Conservation (phyloP, 2,113 vertebrate species). For the Lynx canadensis region DNA sequence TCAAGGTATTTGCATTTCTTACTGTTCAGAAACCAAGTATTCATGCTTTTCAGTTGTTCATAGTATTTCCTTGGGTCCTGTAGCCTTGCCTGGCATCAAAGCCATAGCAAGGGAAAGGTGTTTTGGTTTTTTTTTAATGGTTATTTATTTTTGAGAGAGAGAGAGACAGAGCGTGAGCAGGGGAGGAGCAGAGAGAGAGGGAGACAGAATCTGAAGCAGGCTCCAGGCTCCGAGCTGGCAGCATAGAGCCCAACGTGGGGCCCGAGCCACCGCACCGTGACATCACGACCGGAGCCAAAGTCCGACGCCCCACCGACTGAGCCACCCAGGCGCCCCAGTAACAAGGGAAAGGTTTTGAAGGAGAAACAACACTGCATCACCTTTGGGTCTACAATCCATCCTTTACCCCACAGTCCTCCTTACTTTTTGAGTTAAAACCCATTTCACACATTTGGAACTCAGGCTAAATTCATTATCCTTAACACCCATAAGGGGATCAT, state of each 20-base stretch:
- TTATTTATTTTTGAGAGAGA: too few relatives aligned
- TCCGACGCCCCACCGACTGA: too few relatives aligned
- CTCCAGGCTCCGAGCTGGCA: too few relatives aligned
- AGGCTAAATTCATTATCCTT: background rate
- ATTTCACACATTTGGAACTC: background rate
- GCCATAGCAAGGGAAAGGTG: background rate
- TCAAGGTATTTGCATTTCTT: background rate
- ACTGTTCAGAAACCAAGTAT: background rate
- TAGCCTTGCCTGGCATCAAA: background rate
- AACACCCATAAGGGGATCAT: background rate
- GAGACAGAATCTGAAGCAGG: too few relatives aligned
- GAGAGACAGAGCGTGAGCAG: too few relatives aligned
- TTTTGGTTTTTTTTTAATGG: too few relatives aligned
- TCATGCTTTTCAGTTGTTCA: background rate
- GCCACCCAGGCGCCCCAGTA: too few relatives aligned
- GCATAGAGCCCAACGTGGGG: too few relatives aligned
- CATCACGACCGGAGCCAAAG: too few relatives aligned
- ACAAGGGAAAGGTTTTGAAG: background rate
- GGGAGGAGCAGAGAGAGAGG: too few relatives aligned
- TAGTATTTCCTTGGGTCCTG: background rate
- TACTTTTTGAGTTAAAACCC: background rate
- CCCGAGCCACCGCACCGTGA: too few relatives aligned
- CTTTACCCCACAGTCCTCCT: background rate
- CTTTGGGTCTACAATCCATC: background rate
- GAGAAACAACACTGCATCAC: background rate